Evolutionary conservation across 2,113 vertebrate species (phyloP).

Genomic region (Phylloscopus trochiloides): DNA sequence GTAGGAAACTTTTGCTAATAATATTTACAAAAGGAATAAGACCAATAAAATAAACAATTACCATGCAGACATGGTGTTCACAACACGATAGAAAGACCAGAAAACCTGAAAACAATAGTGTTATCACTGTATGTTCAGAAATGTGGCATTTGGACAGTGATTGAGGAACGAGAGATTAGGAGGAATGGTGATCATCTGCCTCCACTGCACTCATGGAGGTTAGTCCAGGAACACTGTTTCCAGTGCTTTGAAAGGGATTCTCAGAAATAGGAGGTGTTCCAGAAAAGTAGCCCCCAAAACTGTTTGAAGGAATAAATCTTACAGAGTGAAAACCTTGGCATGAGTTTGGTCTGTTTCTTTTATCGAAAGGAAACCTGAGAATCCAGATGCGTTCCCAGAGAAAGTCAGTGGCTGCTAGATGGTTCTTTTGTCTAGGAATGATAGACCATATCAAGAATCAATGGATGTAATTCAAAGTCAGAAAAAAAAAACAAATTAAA

Average conservation of each 20-base stretch:
- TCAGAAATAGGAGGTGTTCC: rapidly evolving
- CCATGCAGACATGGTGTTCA: not conserved
- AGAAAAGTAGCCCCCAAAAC: not conserved
- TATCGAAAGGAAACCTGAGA: not conserved
- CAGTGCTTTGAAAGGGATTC: not conserved
- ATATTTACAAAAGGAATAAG: not conserved
- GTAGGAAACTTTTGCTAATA: not conserved
- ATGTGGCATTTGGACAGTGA: not conserved
- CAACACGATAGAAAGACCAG: not conserved
- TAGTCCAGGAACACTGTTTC: not conserved
- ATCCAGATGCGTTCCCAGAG: not conserved
- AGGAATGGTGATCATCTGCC: not conserved
- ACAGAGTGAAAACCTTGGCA: not conserved
- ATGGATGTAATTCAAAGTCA: not conserved
- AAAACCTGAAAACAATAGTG: not conserved
- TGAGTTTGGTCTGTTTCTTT: not conserved
- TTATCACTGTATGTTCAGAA: not conserved
- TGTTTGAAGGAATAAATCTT: not conserved
- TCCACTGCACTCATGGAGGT: not conserved
- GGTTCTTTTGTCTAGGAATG: not conserved
- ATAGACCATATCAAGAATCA: not conserved
- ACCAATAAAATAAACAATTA: not conserved
- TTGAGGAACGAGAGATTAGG: not conserved
- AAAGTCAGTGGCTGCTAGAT: not conserved
- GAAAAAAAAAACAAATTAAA: not conserved